Conservation (phyloP, 2,797 vertebrate species). For the Huso huso region DNA sequence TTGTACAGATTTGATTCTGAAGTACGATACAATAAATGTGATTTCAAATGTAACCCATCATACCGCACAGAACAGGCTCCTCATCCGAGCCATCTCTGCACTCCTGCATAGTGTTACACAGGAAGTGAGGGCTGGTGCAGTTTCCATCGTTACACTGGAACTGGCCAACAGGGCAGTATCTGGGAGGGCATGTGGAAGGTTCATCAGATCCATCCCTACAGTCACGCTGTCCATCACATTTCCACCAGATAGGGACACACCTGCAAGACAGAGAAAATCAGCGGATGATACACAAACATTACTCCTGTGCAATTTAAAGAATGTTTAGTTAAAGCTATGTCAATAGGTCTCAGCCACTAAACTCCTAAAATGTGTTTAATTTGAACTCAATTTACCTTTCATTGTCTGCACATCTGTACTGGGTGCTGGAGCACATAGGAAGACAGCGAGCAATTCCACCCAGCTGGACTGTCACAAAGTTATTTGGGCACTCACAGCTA, state of each 20-base stretch:
- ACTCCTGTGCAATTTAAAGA: too few species aligned
- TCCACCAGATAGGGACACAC: constrained; percentile 98
- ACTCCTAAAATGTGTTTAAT: too few species aligned
- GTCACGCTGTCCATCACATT: constrained; percentile 89
- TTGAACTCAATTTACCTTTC: constrained; percentile 70
- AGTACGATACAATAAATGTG: too few species aligned
- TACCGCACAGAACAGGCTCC: constrained; percentile 82
- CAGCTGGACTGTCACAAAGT: constrained; percentile 72
- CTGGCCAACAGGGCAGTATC: constrained; percentile 79
- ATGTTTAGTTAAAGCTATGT: too few species aligned
- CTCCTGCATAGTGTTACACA: constrained; percentile 75
- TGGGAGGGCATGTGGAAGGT: constrained; percentile 67
- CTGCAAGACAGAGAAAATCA: constrained; percentile 41
- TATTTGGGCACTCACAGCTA: constrained; percentile 89
- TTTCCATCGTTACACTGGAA: constrained; percentile 92
- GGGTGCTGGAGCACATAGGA: constrained; percentile 90
- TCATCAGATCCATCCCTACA: constrained; percentile 93
- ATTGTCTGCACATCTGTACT: constrained; percentile 87
- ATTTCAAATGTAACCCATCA: not conserved
- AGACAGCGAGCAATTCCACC: constrained; percentile 67
- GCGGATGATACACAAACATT: too few species aligned
- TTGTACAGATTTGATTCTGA: too few species aligned
- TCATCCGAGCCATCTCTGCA: constrained; percentile 89
- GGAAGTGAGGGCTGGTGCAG: constrained; percentile 78
- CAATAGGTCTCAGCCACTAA: too few species aligned